Conservation (phyloP, 2,888 invertebrate genomes). For the Netelia inedita region DNA sequence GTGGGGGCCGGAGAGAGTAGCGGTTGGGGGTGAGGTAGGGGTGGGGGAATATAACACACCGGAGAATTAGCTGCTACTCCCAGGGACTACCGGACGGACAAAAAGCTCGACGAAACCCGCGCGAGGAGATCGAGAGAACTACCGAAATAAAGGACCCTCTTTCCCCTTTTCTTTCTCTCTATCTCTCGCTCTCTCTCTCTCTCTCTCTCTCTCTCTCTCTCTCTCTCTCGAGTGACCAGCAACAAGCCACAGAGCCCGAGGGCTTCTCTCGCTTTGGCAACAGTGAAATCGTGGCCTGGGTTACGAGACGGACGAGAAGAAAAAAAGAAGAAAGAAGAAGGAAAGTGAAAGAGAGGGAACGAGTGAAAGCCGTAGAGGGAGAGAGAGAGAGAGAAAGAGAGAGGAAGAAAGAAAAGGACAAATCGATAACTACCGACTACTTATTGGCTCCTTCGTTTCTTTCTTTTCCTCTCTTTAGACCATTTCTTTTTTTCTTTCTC, state of each 20-base stretch:
- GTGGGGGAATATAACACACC: constrained; percentile 58
- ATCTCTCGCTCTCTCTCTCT: too few relatives aligned
- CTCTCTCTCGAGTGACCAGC: constrained; percentile 60
- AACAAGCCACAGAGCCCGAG: constrained; percentile 52
- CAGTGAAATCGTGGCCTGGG: constrained; percentile 30
- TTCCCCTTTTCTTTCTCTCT: neutral
- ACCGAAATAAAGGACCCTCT: constrained; percentile 67
- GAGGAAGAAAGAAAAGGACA: constrained; percentile 57
- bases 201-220: too few relatives aligned
- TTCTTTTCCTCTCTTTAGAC: constrained; percentile 27
- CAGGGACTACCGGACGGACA: constrained; percentile 61
- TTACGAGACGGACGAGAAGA: constrained; percentile 32
- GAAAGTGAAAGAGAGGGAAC: constrained; percentile 12
- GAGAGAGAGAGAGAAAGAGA: constrained; percentile 28
- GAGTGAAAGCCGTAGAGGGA: constrained; percentile 56
- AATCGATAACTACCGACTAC: constrained; percentile 69
- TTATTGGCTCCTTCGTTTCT: constrained; percentile 54
- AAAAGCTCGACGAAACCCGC: constrained; percentile 58
- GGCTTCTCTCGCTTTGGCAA: constrained; percentile 53
- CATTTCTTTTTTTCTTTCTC: neutral
- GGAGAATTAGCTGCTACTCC: constrained; percentile 65
- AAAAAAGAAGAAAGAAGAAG: constrained; percentile 44
- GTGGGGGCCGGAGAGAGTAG: constrained; percentile 1
- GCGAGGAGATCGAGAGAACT: constrained; percentile 60
- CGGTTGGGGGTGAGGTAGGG: neutral